Base-by-base conservation (phyloP, 2,113 vertebrate species). In the Podarcis raffonei region DNA sequence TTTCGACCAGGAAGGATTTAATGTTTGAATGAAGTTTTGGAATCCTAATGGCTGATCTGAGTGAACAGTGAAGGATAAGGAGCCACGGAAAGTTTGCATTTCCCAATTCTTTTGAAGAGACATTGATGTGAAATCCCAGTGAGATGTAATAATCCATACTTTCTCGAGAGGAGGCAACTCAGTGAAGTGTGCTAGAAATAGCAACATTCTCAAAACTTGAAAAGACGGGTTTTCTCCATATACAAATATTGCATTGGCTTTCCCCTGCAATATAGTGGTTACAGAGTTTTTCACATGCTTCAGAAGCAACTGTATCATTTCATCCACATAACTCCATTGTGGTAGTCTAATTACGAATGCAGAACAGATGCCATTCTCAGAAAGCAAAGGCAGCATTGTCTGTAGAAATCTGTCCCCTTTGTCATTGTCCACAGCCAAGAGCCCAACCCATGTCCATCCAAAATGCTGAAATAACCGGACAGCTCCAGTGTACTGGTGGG, bases 381-480 rank as follows among this genome's bases (percentile, higher is more conserved):
- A 84, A 6, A 84, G 18, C 39, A 53, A 5, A 9, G 82, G 68
- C 4, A 84, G 2, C 2, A 84, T 16, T 53, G 6, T 53, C 68
- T 84, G 82, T 37, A 84, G 22, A 15, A 84, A 84, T 1, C 8
- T 22, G 25, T 84, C 39, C 30, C 82, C 82, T 11, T 48, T 53
- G 16, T 71, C 42, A 84, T 84, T 68, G 53, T 84, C 66, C 23
- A n/a, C 42, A 32, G 82, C 42, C 16, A 84, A 48, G 27, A 84
- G 82, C 68, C 82, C 82, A 72, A 84, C 2, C 82, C 82, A 84
- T 22, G 27, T 53, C 82, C 82, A 84, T n/a, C 30, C 32, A 68
- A 84, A 84, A 53, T 84, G 68, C 2, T 32, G 82, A 53, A 84
- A 7, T 71, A 84, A 72, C 82, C 18, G 39, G 27, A 72, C 68